phyloP scores from a whole-genome alignment of 2,888 invertebrate genomes.

The Stegophylla sp. region DNA sequence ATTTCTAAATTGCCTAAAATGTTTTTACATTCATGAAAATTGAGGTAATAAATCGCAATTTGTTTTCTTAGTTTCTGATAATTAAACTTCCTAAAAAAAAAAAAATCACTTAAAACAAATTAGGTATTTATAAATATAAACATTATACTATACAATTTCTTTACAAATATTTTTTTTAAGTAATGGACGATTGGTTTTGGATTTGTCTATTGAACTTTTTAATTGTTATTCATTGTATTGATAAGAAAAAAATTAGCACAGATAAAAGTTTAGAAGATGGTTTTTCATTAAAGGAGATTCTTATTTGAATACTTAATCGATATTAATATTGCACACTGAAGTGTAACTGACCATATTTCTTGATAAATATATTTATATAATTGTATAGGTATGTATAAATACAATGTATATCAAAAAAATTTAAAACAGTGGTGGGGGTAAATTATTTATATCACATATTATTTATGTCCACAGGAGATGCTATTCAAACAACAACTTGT shows the following conservation, averaged over 20 bases:
- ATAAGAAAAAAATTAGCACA: slow-evolving; percentile 9
- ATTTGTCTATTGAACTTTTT: slow-evolving; percentile 17
- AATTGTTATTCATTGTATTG: slow-evolving; percentile 1
- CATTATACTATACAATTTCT: slow-evolving; percentile 52
- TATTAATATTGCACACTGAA: slow-evolving; percentile 48
- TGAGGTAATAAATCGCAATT: slow-evolving; percentile 56
- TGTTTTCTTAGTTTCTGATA: slow-evolving; percentile 39
- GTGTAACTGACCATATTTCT: slow-evolving; percentile 38
- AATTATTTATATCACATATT: slow-evolving; percentile 57
- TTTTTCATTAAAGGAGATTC: neutral
- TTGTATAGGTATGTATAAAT: neutral
- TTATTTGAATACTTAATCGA: slow-evolving; percentile 7
- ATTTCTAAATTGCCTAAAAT: slow-evolving; percentile 49
- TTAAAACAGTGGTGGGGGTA: slow-evolving; percentile 50
- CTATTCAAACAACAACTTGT: slow-evolving; percentile 59
- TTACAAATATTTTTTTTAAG: slow-evolving; percentile 40
- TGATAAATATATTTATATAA: slow-evolving; percentile 41
- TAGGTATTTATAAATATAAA: slow-evolving; percentile 58
- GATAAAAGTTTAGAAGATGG: neutral
- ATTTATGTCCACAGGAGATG: slow-evolving; percentile 32
- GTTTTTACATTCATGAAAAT: slow-evolving; percentile 48
- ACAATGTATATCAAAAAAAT: slow-evolving; percentile 7
- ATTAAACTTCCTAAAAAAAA: slow-evolving; percentile 30
- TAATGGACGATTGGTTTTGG: slow-evolving; percentile 46
- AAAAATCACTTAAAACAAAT: slow-evolving; percentile 57